Evolutionary conservation across 1,140 invertebrate genomes (phyloP), one percentile per base, ranked within the genome.

Genomic region (Dendrolimus kikuchii): DNA sequence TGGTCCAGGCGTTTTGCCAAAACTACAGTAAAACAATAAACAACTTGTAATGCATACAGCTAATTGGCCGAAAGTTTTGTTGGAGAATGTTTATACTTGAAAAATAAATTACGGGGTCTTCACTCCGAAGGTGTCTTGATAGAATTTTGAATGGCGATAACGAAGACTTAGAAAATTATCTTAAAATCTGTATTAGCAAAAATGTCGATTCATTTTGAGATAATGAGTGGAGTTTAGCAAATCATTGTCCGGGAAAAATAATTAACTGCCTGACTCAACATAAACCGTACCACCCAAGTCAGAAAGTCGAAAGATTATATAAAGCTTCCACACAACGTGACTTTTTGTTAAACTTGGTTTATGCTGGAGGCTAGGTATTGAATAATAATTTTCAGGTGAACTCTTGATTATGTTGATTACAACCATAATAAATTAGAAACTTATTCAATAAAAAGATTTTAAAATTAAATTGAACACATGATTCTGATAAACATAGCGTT

Each of bases 261-360:
- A 84, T 84, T 82, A 81, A 75, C 76, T 64, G 66, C 50, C 74
- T 84, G 78, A 81, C 77, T 79, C 70, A 59, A 72, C 74, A 75
- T 52, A 80, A 80, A 69, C 66, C 56, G 53, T 67, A 69, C 63
- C 53, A 68, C 59, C 57, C 50, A 53, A 61, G 55, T 53, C 51
- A 56, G 51, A 53, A 60, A 66, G 46, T 53, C 45, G 23, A 52
- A 60, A 62, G 55, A 64, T 61, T 55, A 47, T 59, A 55, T 52
- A 59, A 62, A 51, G 46, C 46, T 51, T 38, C 50, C 23, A 51
- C 55, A 51, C 48, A 55, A 61, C 47, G 45, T 44, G 37, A 7
- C 7, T 44, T 8, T 5, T 10, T 8, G 40, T 51, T 51, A 44
- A 44, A 42, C 7, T 7, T 42, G 2, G 4, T 42, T 42, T 42